Base-by-base conservation (phyloP, 2,888 invertebrate species). In the Drosophila anceps region DNA sequence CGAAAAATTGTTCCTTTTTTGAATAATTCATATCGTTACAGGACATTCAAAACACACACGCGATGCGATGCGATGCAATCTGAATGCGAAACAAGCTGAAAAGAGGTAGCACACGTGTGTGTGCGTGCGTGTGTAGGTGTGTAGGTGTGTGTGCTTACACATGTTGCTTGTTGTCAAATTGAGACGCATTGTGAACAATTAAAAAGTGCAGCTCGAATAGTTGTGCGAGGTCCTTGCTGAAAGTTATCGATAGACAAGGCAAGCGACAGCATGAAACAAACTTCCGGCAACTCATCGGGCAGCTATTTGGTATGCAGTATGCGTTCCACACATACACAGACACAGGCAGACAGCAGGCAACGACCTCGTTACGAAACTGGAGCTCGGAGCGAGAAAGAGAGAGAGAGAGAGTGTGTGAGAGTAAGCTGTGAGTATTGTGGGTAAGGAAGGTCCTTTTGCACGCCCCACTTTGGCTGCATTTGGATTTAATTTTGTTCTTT, bases 11-110 rank as follows among this genome's bases (percentile, higher is more conserved):
- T 89, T 78, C 81, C 81, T 78, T 74, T 92, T 92, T 92, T 92
- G 92, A 92, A 92, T 92, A 92, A 92, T 92, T 92, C 93, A 92
- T 92, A 92, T 90, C 91, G 91, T 90, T 90, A 78, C 92, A 92
- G 92, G 92, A 92, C 92, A 92, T 92, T 92, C 91, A 91, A 92
- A 92, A 91, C 92, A 92, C 91, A 88, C 89, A 88, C 83, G 62
- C 79, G 69, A 79, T 53, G 66, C 69, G 44, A 60, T 35, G 91
- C 93, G 86, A 91, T 92, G 92, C 92, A 92, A 92, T 92, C 88
- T 90, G 91, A 92, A 92, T 92, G 91, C 84, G 81, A 92, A 88
- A 90, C 79, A 73, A 77, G 77, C 69, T 74, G 63, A 48, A 44
- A 64, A 68, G 71, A 75, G 76, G 65, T 83, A 72, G 51, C 27